Conservation (phyloP, 2,113 vertebrate genomes). For the Laterallus jamaicensis region DNA sequence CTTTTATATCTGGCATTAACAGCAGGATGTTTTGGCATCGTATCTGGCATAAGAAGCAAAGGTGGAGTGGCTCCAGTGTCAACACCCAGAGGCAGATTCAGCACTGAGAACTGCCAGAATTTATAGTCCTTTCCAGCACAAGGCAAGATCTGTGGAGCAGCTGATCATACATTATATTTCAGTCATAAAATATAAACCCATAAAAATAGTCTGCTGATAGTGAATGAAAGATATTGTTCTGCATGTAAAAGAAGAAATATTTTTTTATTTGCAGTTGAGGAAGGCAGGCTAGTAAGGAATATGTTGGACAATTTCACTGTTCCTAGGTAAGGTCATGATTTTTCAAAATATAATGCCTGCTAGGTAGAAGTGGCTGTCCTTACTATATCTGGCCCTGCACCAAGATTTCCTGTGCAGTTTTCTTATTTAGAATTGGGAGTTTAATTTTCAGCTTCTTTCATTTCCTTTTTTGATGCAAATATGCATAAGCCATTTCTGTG, state of each 20-base stretch:
- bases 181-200: not conserved
- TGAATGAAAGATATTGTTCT: not conserved
- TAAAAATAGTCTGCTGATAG: not conserved
- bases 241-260: not conserved
- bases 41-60: not conserved
- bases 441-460: constrained; percentile 60
- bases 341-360: not conserved
- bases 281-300: not conserved
- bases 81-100: constrained; percentile 27
- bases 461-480: constrained; percentile 64
- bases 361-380: not conserved
- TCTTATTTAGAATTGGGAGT: constrained; percentile 7
- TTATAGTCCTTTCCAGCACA: not conserved
- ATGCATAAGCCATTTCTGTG: constrained; percentile 34
- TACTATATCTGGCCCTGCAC: not conserved
- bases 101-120: not conserved
- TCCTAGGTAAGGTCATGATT: not conserved
- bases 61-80: constrained; percentile 19
- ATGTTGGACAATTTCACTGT: not conserved
- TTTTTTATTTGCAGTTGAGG: not conserved
- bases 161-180: constrained; percentile 16
- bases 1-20: not conserved
- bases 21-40: constrained; percentile 7
- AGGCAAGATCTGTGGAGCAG: not conserved
- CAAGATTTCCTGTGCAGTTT: not conserved